Conservation (phyloP, 2,888 invertebrate genomes). For the Aromia moschata region DNA sequence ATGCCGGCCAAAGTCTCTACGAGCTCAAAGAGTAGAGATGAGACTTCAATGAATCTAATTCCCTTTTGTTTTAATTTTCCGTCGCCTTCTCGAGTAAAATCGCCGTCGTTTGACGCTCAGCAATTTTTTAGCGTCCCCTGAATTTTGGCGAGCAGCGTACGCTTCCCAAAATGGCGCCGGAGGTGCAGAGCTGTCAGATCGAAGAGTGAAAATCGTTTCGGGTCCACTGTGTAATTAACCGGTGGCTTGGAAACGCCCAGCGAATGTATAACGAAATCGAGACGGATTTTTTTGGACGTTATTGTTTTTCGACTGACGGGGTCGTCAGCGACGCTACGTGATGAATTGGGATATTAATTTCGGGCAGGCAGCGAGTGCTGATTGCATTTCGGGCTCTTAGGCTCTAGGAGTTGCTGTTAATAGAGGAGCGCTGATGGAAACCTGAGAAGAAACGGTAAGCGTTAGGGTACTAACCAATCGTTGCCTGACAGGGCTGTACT, state of each 20-base stretch:
- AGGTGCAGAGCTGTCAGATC: conserved; percentile 53
- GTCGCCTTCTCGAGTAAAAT: too few species aligned
- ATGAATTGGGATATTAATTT: conserved; percentile 28
- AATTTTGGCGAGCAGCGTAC: conserved; percentile 39
- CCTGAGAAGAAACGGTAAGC: too few species aligned
- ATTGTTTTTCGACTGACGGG: conserved; percentile 12
- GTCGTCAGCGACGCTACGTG: conserved; percentile 30
- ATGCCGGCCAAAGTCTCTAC: too few species aligned
- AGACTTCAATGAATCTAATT: too few species aligned
- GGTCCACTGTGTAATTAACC: conserved; percentile 57
- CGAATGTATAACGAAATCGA: conserved; percentile 41
- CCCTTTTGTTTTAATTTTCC: too few species aligned
- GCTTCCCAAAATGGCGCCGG: conserved; percentile 46
- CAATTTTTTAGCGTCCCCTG: conserved; percentile 18
- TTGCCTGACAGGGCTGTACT: too few species aligned
- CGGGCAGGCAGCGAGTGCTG: neutral
- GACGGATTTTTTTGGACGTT: conserved; percentile 28
- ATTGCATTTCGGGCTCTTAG: neutral
- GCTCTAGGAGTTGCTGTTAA: too few species aligned
- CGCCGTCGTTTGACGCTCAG: conserved; percentile 19
- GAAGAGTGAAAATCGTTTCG: conserved; percentile 53
- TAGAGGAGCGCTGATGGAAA: too few species aligned
- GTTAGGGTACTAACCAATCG: too few species aligned
- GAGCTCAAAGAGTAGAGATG: too few species aligned
- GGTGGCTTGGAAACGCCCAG: conserved; percentile 55